These are phyloP conservation scores for Percopsis transmontana DNA, from an alignment of 2,113 vertebrate genomes.

Conservation along the genomic window DNA sequence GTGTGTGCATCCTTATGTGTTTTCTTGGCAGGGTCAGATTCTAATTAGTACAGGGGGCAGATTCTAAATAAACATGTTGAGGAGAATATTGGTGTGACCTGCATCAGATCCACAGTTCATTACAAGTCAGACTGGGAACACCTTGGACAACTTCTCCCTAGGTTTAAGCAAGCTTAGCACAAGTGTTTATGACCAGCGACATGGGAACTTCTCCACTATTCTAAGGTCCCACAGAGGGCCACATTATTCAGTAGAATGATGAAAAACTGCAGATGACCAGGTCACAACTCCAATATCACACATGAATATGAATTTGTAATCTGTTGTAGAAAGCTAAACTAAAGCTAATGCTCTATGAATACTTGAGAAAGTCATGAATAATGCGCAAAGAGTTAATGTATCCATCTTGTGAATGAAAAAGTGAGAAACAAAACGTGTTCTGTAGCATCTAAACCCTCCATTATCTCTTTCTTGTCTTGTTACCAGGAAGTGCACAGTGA, in stretches of 20 bases:
- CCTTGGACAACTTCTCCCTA: slow-evolving; percentile 21
- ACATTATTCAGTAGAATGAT: not conserved
- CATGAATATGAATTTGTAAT: not conserved
- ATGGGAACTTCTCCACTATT: not conserved
- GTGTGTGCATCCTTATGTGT: slow-evolving; percentile 9
- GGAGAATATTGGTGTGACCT: slow-evolving; percentile 60
- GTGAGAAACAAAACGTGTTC: too few relatives aligned
- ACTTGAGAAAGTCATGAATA: not conserved
- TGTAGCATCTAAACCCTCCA: not conserved
- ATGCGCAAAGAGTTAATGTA: not conserved
- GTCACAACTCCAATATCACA: not conserved
- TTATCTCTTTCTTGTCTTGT: not conserved
- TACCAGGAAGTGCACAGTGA: slow-evolving; percentile 17
- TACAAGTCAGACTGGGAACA: slow-evolving; percentile 40
- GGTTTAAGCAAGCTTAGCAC: slow-evolving; percentile 15
- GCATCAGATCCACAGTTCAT: slow-evolving; percentile 52
- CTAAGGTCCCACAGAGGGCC: not conserved
- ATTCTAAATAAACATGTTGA: slow-evolving; percentile 76
- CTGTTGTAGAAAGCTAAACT: not conserved
- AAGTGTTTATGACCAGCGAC: not conserved
- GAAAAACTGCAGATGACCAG: not conserved
- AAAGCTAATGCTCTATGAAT: slow-evolving; percentile 3
- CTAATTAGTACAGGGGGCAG: slow-evolving; percentile 86
- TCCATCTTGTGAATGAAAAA: too few relatives aligned
- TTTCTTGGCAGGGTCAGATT: slow-evolving; percentile 75